Conservation (phyloP, 1,140 invertebrate species). For the Lycorma delicatula region DNA sequence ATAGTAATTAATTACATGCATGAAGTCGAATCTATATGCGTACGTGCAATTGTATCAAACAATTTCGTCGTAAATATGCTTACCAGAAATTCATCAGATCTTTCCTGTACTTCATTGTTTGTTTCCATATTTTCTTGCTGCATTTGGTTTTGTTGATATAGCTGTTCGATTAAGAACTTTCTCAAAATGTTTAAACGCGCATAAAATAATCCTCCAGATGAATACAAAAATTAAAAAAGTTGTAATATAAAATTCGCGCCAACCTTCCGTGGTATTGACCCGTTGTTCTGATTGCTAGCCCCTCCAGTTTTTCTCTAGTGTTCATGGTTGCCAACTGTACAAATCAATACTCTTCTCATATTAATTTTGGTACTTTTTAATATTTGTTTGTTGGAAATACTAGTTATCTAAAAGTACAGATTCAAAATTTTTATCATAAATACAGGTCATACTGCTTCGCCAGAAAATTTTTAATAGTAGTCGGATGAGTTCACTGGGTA, state of each 20-base stretch:
- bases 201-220: background rate
- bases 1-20: too few relatives aligned
- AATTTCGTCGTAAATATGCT: too few relatives aligned
- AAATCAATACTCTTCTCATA: too few relatives aligned
- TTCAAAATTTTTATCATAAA: too few relatives aligned
- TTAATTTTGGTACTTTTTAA: too few relatives aligned
- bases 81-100: slow-evolving; percentile 2
- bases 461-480: too few relatives aligned
- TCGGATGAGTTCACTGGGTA: too few relatives aligned
- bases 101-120: slow-evolving; percentile 3
- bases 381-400: too few relatives aligned
- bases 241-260: slow-evolving; percentile 5
- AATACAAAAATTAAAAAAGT: background rate
- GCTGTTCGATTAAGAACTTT: background rate
- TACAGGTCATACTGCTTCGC: too few relatives aligned
- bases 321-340: background rate
- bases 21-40: too few relatives aligned
- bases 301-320: background rate
- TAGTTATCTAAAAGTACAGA: too few relatives aligned
- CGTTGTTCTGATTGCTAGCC: background rate
- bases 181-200: background rate
- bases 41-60: too few relatives aligned
- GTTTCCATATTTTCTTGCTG: slow-evolving; percentile 1
- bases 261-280: slow-evolving; percentile 1
- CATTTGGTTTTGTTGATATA: background rate